Conservation (phyloP, 2,797 vertebrate species). For the Parauchenoglanis punctatus region DNA sequence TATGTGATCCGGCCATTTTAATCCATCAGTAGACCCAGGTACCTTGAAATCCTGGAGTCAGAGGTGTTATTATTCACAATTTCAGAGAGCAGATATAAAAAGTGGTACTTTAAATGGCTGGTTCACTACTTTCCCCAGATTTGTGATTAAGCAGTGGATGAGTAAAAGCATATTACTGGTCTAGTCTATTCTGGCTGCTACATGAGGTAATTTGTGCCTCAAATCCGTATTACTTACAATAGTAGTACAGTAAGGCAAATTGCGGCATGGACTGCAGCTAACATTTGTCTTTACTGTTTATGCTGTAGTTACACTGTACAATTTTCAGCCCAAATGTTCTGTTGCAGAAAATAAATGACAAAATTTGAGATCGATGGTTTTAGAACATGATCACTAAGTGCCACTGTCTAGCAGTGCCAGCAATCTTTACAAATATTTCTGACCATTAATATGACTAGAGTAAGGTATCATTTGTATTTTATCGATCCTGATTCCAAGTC, state of each 20-base stretch:
- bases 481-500: too few species aligned
- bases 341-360: background rate
- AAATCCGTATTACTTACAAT: background rate
- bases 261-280: background rate
- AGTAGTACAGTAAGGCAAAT: background rate
- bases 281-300: background rate
- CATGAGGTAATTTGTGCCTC: background rate
- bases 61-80: conserved; percentile 16
- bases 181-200: background rate
- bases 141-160: background rate
- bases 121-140: background rate
- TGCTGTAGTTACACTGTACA: background rate
- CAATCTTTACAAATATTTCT: too few species aligned
- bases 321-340: background rate
- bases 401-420: too few species aligned
- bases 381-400: background rate
- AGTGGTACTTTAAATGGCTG: background rate
- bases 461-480: too few species aligned
- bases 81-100: conserved; percentile 8
- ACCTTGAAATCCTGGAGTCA: background rate
- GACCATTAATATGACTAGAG: too few species aligned
- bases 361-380: background rate
- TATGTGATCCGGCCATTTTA: conserved; percentile 14
- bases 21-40: conserved; percentile 1
- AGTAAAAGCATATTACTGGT: conserved; percentile 12